Conservation (phyloP, 2,797 vertebrate genomes). For the Natrix natrix region DNA sequence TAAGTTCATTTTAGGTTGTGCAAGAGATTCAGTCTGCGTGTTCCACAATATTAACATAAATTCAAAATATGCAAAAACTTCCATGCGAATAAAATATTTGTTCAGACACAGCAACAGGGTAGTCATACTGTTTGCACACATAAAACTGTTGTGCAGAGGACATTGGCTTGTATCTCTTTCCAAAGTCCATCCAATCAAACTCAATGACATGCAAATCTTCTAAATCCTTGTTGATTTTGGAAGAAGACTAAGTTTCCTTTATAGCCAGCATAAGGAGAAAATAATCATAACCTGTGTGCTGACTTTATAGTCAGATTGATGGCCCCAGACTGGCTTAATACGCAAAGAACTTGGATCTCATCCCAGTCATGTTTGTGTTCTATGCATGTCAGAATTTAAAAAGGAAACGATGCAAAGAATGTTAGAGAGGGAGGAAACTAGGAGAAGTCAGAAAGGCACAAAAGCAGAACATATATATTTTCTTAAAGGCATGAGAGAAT, state of each 20-base stretch:
- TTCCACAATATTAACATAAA: background rate
- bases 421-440: constrained; percentile 49
- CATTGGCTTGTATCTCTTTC: background rate
- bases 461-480: constrained; percentile 17
- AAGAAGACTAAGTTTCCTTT: background rate
- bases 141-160: background rate
- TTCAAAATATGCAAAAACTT: background rate
- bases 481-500: constrained; percentile 43
- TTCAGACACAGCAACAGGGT: background rate
- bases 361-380: constrained; percentile 40
- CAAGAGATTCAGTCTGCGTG: background rate
- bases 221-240: background rate
- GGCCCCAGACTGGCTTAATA: constrained; percentile 29
- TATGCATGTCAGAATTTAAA: constrained; percentile 47
- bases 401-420: constrained; percentile 49
- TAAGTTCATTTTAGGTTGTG: background rate
- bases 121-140: background rate
- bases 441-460: constrained; percentile 24
- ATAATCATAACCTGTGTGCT: background rate
- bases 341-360: constrained; percentile 37
- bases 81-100: background rate
- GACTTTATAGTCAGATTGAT: constrained; percentile 26
- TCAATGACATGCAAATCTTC: background rate
- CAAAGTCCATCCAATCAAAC: background rate
- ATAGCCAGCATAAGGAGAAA: background rate